Evolutionary conservation across 2,797 vertebrate genomes (phyloP), one percentile per base, ranked within the genome.

Genomic region (Agapornis canus): DNA sequence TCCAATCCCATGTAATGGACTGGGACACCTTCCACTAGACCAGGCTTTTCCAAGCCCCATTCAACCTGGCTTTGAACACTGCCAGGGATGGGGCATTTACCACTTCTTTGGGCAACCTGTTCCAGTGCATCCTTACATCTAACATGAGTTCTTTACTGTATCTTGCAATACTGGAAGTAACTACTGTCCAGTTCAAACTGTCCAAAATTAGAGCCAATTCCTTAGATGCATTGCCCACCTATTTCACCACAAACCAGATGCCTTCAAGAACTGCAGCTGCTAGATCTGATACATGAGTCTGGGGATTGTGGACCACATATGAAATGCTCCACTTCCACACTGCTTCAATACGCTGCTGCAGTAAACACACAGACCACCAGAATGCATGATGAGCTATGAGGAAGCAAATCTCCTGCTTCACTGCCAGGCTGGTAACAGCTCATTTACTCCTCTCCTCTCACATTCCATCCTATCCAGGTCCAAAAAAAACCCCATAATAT

Each of bases 401-500:
- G 71, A 89, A 69, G 25, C 31, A 77, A 37, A 59, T 4, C 13
- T 69, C 51, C 59, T 45, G 27, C 40, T 61, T 51, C 51, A 77
- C 31, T 48, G 56, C 25, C 26, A 70, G 52, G 15, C n/a, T 5
- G 2, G 2, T 57, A 47, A 88, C 5, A 49, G 57, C 27, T 76
- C n/a, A 29, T 23, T 86, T 63, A 57, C 3, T 85, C 27, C 35
- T 76, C 23, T 83, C 8, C 6, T 4, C 5, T 5, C 32, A 23
- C 2, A 35, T 4, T 13, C 22, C 21, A 51, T 13, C 9, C 18
- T 39, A 61, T 15, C 16, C 27, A 77, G 27, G 22, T n/a, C 76
- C 22, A 47, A 54, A 81, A 57, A 9, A 1, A 7, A 7, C 2
- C 4, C 3, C 3, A 0, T 4, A 66, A 81, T 4, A 71, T 2